A percentile compares a stretch with the other conserved stretches of the same genome.
Evolutionary conservation across 2,888 invertebrate species (phyloP).

Genomic region (Syrista parreyssii): DNA sequence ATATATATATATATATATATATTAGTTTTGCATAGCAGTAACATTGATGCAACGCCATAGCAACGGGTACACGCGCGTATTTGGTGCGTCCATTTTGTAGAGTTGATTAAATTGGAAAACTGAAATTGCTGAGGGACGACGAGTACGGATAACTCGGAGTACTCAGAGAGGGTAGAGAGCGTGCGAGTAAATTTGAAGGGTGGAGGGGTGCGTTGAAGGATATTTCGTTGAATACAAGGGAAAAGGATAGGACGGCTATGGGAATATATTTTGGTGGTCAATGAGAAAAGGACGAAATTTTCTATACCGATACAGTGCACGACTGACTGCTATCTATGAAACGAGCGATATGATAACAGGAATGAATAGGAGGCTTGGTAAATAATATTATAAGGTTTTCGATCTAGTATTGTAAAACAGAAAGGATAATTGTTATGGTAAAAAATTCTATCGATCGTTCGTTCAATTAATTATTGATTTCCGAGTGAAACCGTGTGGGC

Average conservation of each 20-base stretch:
- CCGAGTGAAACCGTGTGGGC: not conserved
- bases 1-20: not conserved
- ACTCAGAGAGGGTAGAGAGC: not conserved
- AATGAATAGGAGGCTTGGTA: not conserved
- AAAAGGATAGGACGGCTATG: not conserved
- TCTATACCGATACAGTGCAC: not conserved
- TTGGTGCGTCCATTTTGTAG: not conserved
- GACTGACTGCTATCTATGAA: not conserved
- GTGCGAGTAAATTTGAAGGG: not conserved
- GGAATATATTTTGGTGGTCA: not conserved
- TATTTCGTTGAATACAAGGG: not conserved
- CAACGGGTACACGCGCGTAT: not conserved
- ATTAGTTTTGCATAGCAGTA: not conserved
- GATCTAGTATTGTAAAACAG: not conserved
- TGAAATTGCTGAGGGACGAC: not conserved
- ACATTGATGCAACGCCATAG: not conserved
- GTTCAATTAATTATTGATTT: not conserved
- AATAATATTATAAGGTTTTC: not conserved
- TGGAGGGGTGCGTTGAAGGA: not conserved
- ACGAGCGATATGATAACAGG: not conserved
- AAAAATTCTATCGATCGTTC: not conserved
- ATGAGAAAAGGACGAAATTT: not conserved
- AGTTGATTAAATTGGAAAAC: slow-evolving; percentile 7
- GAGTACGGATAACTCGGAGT: not conserved
- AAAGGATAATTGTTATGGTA: not conserved